Evolutionary conservation across 1,140 invertebrate species (phyloP), one percentile per base, ranked within the genome.

Genomic region (Lasioglossum baleicum): DNA sequence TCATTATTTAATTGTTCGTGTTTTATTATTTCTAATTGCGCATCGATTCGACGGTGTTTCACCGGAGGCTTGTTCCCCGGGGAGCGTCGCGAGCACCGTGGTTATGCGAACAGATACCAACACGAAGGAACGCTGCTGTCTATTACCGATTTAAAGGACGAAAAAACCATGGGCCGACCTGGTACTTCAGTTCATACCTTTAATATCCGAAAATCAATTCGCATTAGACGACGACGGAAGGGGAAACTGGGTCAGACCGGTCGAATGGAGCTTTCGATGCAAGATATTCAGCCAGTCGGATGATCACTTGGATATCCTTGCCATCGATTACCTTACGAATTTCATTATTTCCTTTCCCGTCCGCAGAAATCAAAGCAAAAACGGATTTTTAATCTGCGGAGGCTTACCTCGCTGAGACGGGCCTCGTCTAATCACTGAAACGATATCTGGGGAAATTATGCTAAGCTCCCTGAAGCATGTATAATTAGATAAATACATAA

Each of bases 131-230:
- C 51, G 51, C 44, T 1, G 44, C 17, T 15, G 51, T 17, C 51
- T 20, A 17, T 53, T 53, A 26, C 22, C 44, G 51, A 48, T 48
- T 67, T 67, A 8, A 66, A 66, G 40, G 40, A 48, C 42, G 31
- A 26, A 17, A 63, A 31, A 31, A 31, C 4, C 1, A 15, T 15
- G 1, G 22, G 15, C 44, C 20, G 42, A 61, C 31, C 7, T 2
- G 60, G 44, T 44, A 44, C 42, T 56, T 58, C 60, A 7, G n/a
- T 42, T 79, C 53, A 20, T 65, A 58, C 61, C 10, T 31, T 72
- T 58, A 58, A 73, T 74, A 79, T 73, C 51, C 71, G 42, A 66
- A 51, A 74, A 74, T 74, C 70, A 67, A 80, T 80, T 74, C 51
- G 63, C n/a, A 67, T 80, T 74, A 74, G 63, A 22, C 77, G 42